A percentile compares a stretch with the other conserved stretches of the same genome.
These are phyloP conservation scores for Volucella bombylans DNA, from an alignment of 2,888 invertebrate genomes.

Conservation along the genomic window DNA sequence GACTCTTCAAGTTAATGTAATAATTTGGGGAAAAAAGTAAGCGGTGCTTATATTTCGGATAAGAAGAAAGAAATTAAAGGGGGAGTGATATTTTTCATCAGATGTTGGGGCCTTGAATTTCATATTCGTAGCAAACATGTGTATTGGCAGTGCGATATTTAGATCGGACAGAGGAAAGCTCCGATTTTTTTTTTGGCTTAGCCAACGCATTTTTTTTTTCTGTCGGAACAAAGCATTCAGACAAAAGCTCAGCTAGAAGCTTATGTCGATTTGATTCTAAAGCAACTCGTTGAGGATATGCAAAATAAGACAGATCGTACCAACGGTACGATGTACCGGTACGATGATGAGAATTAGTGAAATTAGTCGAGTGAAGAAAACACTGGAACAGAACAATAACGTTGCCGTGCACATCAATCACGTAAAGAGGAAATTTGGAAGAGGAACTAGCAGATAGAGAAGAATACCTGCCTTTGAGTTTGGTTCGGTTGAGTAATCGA, in stretches of 20 bases:
- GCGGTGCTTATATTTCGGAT: too few relatives aligned
- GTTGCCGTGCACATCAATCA: conserved; percentile 85
- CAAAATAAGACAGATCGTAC: conserved; percentile 89
- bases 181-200: too few relatives aligned
- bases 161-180: too few relatives aligned
- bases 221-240: too few relatives aligned
- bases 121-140: too few relatives aligned
- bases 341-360: conserved; percentile 90
- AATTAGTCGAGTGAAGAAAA: conserved; percentile 89
- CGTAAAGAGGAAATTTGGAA: conserved; percentile 89
- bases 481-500: conserved; percentile 91
- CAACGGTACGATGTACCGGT: conserved; percentile 90
- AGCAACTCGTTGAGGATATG: conserved; percentile 91
- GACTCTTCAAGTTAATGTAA: too few relatives aligned
- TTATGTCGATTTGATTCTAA: conserved; percentile 90
- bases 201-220: too few relatives aligned
- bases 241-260: conserved; percentile 88
- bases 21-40: too few relatives aligned
- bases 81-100: too few relatives aligned
- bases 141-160: too few relatives aligned
- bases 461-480: conserved; percentile 90
- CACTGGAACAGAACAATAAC: conserved; percentile 91
- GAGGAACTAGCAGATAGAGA: conserved; percentile 93
- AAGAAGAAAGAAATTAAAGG: too few relatives aligned
- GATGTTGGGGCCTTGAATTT: too few relatives aligned